These are phyloP conservation scores for Hyla sarda DNA, from an alignment of 2,113 vertebrate genomes.

Conservation along the genomic window DNA sequence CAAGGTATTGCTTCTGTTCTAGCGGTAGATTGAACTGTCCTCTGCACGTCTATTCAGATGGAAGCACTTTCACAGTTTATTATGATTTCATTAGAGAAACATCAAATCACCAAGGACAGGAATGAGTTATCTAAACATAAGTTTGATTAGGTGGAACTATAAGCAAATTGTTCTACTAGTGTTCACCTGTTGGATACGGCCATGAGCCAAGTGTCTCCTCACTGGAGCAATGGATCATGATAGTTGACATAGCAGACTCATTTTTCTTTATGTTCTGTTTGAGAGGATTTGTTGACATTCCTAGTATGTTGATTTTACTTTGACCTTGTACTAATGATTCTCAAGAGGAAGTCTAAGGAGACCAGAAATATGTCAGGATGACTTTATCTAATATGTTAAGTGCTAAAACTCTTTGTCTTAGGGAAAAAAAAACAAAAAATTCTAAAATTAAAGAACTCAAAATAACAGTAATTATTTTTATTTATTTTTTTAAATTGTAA, in stretches of 20 bases:
- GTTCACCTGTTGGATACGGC: slow-evolving; percentile 1
- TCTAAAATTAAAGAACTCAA: no score
- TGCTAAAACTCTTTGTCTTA: no score
- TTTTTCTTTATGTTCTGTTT: slow-evolving; percentile 8
- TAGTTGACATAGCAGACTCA: background rate
- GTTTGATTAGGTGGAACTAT: background rate
- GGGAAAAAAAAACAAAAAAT: no score
- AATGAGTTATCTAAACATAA: slow-evolving; percentile 1
- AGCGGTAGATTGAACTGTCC: background rate
- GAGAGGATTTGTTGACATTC: slow-evolving; percentile 11
- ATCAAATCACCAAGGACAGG: slow-evolving; percentile 22
- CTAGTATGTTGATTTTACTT: slow-evolving; percentile 1
- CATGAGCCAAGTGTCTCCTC: background rate
- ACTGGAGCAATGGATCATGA: background rate
- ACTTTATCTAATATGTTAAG: no score
- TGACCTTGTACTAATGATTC: background rate
- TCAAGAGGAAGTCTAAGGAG: background rate
- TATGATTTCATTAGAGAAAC: slow-evolving; percentile 1
- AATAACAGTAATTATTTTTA: no score
- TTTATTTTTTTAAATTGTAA: no score
- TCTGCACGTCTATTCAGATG: slow-evolving; percentile 9
- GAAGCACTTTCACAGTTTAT: slow-evolving; percentile 35
- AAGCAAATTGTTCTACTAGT: background rate
- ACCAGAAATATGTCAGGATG: background rate
- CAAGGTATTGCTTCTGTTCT: slow-evolving; percentile 79